Percentiles rank a stretch among this genome's conserved stretches.
These are phyloP conservation scores for Alloplasta piceator DNA, from an alignment of 2,888 invertebrate genomes.

Conservation along the genomic window DNA sequence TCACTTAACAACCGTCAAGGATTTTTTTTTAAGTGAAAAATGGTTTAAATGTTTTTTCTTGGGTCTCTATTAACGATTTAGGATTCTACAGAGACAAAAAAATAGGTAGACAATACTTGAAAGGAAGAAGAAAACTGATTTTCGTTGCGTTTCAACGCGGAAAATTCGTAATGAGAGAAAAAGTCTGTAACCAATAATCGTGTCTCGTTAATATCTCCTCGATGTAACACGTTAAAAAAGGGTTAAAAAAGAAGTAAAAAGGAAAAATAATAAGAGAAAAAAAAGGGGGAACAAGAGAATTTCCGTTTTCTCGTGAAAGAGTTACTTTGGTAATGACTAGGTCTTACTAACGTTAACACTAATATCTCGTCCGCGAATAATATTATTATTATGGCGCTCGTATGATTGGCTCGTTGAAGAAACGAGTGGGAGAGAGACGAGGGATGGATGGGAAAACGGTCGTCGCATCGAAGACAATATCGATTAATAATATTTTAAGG, in stretches of 20 bases:
- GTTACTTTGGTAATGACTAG: conserved; percentile 83
- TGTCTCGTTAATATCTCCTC: conserved; percentile 11
- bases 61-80: too few species aligned
- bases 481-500: conserved; percentile 64
- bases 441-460: conserved; percentile 7
- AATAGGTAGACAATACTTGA: too few species aligned
- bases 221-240: conserved; percentile 35
- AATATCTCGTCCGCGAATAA: conserved; percentile 55
- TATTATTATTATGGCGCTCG: conserved; percentile 66
- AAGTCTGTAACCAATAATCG: conserved; percentile 35
- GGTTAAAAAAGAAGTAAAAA: conserved; percentile 17
- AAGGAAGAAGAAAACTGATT: too few species aligned
- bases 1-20: too few species aligned
- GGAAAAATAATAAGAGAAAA: conserved; percentile 41
- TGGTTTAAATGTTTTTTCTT: too few species aligned
- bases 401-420: conserved; percentile 57
- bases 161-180: too few species aligned
- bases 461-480: conserved; percentile 50
- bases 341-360: conserved; percentile 78
- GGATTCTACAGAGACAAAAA: too few species aligned
- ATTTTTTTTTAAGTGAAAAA: too few species aligned
- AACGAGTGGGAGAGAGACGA: not conserved
- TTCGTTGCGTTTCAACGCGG: too few species aligned
- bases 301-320: conserved; percentile 65
- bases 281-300: conserved; percentile 25